Evolutionary conservation across 2,113 vertebrate genomes (phyloP).

Genomic region (Electrona antarctica): DNA sequence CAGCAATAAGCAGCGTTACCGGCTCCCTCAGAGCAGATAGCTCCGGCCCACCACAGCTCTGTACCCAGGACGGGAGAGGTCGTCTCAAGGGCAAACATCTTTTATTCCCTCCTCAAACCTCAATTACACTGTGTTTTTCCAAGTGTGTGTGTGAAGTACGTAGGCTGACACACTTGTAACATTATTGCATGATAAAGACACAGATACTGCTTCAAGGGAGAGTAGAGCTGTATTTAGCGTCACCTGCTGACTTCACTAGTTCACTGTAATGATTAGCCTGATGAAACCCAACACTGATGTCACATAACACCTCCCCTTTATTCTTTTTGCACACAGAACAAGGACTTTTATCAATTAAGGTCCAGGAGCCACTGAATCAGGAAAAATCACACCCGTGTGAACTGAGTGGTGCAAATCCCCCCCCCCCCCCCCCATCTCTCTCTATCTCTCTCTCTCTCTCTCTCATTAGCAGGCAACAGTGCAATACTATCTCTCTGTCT

Average conservation of each 20-base stretch:
- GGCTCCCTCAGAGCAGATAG: neutral
- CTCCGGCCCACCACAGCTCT: slow-evolving; percentile 11
- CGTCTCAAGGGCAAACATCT: slow-evolving; percentile 28
- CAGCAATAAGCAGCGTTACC: slow-evolving; percentile 49
- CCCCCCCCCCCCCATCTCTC: too few species aligned
- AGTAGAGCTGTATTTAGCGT: slow-evolving; percentile 15
- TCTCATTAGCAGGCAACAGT: too few species aligned
- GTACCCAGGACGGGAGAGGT: slow-evolving; percentile 38
- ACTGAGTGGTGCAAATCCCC: too few species aligned
- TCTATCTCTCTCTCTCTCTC: too few species aligned
- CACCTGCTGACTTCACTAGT: neutral
- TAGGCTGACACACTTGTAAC: slow-evolving; percentile 21
- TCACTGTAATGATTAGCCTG: slow-evolving; percentile 26
- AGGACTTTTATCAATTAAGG: too few species aligned
- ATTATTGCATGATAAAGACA: slow-evolving; percentile 39
- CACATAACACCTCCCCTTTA: neutral
- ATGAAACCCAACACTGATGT: slow-evolving; percentile 38
- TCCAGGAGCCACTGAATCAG: too few species aligned
- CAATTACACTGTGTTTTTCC: slow-evolving; percentile 49
- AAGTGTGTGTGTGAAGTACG: neutral
- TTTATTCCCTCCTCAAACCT: slow-evolving; percentile 48
- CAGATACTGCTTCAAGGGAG: slow-evolving; percentile 27
- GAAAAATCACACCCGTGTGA: too few species aligned
- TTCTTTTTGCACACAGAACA: neutral
- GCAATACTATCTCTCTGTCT: too few species aligned